Percentiles rank a stretch among this genome's conserved stretches.
phyloP scores from a whole-genome alignment of 1,140 invertebrate species.

The Bombus sylvicola region DNA sequence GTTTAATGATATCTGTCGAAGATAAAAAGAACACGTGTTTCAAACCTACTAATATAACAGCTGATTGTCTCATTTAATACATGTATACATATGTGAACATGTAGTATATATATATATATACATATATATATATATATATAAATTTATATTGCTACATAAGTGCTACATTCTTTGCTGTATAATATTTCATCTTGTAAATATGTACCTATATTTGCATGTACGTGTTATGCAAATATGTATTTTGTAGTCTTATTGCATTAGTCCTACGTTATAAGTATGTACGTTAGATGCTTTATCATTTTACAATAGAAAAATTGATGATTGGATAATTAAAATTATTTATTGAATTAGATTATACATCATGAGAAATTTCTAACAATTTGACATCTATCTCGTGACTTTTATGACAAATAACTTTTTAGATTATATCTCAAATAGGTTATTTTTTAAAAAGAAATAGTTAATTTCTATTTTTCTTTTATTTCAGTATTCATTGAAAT shows the following conservation, averaged over 20 bases:
- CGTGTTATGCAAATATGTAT: too few species aligned
- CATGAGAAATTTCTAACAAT: background rate
- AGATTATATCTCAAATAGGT: background rate
- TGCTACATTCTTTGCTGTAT: too few species aligned
- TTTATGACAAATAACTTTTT: background rate
- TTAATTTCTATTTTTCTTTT: background rate
- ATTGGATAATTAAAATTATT: background rate
- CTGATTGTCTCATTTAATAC: background rate
- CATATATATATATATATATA: background rate
- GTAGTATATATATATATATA: background rate
- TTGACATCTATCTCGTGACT: background rate
- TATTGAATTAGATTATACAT: background rate
- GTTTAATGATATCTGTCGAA: conserved; percentile 3
- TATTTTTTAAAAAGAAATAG: background rate
- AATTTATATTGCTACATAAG: background rate
- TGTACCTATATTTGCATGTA: too few species aligned
- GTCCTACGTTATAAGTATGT: background rate
- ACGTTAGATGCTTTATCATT: background rate
- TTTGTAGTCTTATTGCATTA: too few species aligned
- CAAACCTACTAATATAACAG: background rate
- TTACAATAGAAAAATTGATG: background rate
- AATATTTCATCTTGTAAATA: too few species aligned
- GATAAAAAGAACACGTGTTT: background rate
- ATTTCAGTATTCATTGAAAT: background rate
- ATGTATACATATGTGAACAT: too few species aligned